Percentiles rank a stretch among this genome's conserved stretches.
Conservation (phyloP, 2,888 invertebrate species). For the Athrips mouffetella region DNA sequence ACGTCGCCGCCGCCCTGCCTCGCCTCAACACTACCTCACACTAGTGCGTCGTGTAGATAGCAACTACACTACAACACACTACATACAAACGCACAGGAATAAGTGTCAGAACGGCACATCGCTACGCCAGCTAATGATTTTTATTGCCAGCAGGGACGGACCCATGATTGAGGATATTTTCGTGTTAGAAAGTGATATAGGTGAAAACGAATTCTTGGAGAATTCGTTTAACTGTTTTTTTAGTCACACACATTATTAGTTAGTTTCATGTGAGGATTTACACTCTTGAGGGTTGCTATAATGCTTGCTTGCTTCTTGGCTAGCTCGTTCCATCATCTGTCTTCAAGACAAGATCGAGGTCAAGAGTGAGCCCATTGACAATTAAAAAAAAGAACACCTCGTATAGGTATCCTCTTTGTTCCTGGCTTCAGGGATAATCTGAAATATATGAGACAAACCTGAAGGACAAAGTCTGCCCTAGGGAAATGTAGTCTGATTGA, state of each 20-base stretch:
- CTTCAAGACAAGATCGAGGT: too few relatives aligned
- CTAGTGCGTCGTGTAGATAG: too few relatives aligned
- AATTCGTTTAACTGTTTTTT: not conserved
- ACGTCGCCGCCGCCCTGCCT: conserved; percentile 46
- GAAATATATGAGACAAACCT: not conserved
- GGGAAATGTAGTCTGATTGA: not conserved
- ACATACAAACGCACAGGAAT: conserved; percentile 31
- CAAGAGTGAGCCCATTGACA: too few relatives aligned
- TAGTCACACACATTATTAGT: too few relatives aligned
- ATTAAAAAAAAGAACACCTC: not conserved
- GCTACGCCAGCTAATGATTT: conserved; percentile 1
- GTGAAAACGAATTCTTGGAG: not conserved
- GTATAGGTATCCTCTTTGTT: too few relatives aligned
- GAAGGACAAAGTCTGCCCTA: not conserved
- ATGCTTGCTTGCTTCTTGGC: too few relatives aligned
- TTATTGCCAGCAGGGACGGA: not conserved
- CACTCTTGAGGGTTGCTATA: too few relatives aligned
- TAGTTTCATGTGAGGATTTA: too few relatives aligned
- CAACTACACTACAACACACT: too few relatives aligned
- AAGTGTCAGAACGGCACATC: conserved; percentile 32
- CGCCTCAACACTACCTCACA: too few relatives aligned
- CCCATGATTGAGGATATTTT: conserved; percentile 4
- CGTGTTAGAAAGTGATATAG: conserved; percentile 4
- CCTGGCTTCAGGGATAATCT: not conserved
- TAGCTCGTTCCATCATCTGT: too few relatives aligned